Conservation (phyloP, 2,113 vertebrate genomes). For the Dromaius novaehollandiae region DNA sequence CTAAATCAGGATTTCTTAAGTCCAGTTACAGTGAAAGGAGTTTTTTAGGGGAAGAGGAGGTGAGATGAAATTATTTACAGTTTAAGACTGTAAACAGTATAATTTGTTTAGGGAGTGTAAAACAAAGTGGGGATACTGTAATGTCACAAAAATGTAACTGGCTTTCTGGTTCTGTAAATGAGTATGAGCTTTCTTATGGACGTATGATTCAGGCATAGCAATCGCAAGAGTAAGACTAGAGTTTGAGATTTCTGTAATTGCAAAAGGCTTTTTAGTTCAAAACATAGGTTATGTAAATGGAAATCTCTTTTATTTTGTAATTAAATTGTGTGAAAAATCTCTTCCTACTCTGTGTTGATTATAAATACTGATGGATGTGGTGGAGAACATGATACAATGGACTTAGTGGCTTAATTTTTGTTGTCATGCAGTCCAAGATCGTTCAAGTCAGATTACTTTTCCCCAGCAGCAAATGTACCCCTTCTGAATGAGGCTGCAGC, state of each 20-base stretch:
- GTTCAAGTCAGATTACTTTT: background rate
- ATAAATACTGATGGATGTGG: slow-evolving; percentile 64
- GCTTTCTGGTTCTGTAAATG: background rate
- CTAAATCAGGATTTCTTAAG: background rate
- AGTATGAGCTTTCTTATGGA: background rate
- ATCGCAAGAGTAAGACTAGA: background rate
- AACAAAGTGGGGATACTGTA: background rate
- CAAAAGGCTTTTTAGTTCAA: background rate
- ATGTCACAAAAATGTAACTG: background rate
- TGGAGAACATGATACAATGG: slow-evolving; percentile 48
- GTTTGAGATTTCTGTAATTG: background rate
- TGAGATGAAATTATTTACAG: background rate
- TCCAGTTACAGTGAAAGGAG: background rate
- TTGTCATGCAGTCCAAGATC: background rate
- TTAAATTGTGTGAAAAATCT: slow-evolving; percentile 25
- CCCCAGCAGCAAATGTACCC: background rate
- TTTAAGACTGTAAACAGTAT: background rate
- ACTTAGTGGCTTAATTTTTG: background rate
- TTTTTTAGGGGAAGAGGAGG: background rate
- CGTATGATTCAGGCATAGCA: background rate
- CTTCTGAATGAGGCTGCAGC: background rate
- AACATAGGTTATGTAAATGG: background rate
- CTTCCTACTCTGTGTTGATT: slow-evolving; percentile 27
- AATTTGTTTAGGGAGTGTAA: background rate
- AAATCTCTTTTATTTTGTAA: background rate